These are phyloP conservation scores for Sarcophaga caerulescens DNA, from an alignment of 2,888 invertebrate genomes.

Conservation along the genomic window DNA sequence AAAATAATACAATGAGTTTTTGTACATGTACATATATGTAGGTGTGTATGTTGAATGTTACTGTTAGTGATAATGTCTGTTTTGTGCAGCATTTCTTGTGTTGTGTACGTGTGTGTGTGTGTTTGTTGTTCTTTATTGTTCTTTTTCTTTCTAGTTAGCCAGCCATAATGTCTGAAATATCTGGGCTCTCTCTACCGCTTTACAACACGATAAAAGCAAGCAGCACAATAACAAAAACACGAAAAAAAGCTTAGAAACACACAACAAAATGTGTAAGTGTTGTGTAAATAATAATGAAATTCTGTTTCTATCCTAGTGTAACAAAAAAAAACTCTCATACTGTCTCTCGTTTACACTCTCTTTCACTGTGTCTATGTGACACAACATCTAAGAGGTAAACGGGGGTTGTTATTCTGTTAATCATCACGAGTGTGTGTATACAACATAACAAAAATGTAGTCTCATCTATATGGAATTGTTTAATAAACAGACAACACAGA, in stretches of 20 bases:
- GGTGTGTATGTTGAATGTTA: background rate
- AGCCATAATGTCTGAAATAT: constrained; percentile 60
- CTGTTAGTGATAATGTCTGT: constrained; percentile 7
- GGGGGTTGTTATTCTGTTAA: background rate
- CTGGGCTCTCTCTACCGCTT: constrained; percentile 33
- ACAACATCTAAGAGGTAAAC: background rate
- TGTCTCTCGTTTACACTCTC: background rate
- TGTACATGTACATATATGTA: constrained; percentile 19
- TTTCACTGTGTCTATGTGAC: background rate
- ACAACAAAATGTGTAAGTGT: background rate
- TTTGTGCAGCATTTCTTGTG: constrained; percentile 37
- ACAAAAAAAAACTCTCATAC: background rate
- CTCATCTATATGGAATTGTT: background rate
- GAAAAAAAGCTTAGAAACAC: background rate
- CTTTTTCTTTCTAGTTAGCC: constrained; percentile 21
- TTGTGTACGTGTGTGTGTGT: background rate
- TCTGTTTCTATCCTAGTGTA: background rate
- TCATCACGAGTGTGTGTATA: too few species aligned
- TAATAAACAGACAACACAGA: background rate
- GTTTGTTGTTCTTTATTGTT: background rate
- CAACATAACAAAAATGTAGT: background rate
- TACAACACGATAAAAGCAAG: background rate
- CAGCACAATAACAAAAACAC: background rate
- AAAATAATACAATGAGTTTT: background rate
- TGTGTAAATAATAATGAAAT: background rate